Evolutionary conservation across 1,140 invertebrate genomes (phyloP).

Genomic region (Meteorus sp.): DNA sequence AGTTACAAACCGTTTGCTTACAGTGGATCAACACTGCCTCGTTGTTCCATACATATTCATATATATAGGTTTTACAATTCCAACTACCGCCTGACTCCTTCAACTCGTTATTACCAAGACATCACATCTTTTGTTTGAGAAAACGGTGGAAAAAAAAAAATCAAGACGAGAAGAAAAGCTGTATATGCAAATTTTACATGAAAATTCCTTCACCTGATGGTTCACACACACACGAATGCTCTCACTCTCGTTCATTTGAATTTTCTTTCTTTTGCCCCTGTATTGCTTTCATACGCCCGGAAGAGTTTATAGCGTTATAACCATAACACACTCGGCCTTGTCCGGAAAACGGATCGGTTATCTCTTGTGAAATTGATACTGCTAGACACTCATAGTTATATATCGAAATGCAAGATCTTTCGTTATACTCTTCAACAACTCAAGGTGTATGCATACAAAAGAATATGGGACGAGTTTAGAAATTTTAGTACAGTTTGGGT

Average conservation of each 20-base stretch:
- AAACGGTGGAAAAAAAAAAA: too few relatives aligned
- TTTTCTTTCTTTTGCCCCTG: neutral
- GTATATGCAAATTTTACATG: too few relatives aligned
- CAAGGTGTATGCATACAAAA: constrained; percentile 5
- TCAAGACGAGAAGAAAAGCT: too few relatives aligned
- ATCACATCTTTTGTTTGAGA: too few relatives aligned
- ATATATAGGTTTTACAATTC: constrained; percentile 4
- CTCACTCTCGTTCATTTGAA: too few relatives aligned
- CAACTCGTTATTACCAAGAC: too few relatives aligned
- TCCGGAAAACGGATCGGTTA: constrained; percentile 9
- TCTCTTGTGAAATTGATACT: constrained; percentile 29
- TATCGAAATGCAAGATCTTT: constrained; percentile 28
- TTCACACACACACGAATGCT: too few relatives aligned
- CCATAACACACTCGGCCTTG: neutral
- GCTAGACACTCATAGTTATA: neutral
- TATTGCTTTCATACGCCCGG: too few relatives aligned
- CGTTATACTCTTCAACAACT: constrained; percentile 20
- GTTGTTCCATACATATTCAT: too few relatives aligned
- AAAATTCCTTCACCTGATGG: too few relatives aligned
- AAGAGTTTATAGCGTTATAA: too few relatives aligned
- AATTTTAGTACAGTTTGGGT: too few relatives aligned
- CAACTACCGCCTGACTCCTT: constrained; percentile 2
- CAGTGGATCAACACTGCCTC: neutral
- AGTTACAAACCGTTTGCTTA: constrained; percentile 11
- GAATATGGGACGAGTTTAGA: constrained; percentile 29